A percentile compares a stretch with the other conserved stretches of the same genome.
These are phyloP conservation scores for Drosophila ambigua DNA, from an alignment of 1,140 invertebrate genomes.

Conservation along the genomic window DNA sequence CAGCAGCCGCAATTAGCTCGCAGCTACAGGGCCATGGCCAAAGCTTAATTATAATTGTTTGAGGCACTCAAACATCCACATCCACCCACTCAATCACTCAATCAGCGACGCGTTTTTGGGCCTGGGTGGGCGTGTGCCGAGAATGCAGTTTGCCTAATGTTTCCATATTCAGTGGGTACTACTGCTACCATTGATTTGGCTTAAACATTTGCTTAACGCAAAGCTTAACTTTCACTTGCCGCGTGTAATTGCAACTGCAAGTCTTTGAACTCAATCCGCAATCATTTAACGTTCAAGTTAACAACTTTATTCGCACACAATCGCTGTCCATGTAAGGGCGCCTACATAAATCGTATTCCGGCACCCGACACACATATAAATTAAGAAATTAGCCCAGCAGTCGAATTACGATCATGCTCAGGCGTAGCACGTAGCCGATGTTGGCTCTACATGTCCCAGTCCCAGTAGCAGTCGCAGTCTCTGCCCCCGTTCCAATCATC, in stretches of 20 bases:
- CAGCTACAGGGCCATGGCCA: conserved; percentile 57
- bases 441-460: not conserved
- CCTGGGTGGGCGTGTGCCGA: conserved; percentile 32
- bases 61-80: conserved; percentile 13
- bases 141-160: conserved; percentile 62
- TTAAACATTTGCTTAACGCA: not conserved
- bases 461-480: too few relatives aligned
- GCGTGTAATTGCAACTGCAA: conserved; percentile 5
- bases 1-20: conserved; percentile 59
- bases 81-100: conserved; percentile 27
- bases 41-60: conserved; percentile 60
- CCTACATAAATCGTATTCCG: conserved; percentile 66
- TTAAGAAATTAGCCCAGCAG: conserved; percentile 75
- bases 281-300: not conserved
- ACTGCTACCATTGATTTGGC: not conserved
- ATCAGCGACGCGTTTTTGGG: conserved; percentile 40
- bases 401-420: conserved; percentile 56
- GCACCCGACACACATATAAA: conserved; percentile 70
- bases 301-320: conserved; percentile 65
- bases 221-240: conserved; percentile 12
- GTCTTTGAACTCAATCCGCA: conserved; percentile 11
- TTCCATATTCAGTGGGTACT: conserved; percentile 39
- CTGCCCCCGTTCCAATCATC: conserved; percentile 9
- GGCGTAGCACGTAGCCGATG: conserved; percentile 30
- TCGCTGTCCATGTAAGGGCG: conserved; percentile 57